Conservation (phyloP, 2,797 vertebrate genomes). For the Scarus forsteni region DNA sequence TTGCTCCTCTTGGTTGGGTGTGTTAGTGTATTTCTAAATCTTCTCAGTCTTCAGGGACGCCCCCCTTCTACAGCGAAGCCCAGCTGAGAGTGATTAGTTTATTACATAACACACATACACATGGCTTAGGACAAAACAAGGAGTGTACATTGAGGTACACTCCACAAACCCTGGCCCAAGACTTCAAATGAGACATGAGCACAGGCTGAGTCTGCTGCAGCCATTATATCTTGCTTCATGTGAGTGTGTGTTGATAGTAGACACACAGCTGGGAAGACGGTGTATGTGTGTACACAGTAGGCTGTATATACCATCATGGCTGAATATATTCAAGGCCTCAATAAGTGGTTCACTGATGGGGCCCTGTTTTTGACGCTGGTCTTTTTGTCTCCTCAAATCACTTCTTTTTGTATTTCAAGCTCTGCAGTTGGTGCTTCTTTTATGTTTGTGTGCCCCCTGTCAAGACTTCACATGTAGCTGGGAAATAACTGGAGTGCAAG, state of each 20-base stretch:
- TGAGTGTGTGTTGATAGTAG: slow-evolving; percentile 53
- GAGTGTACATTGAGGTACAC: slow-evolving; percentile 46
- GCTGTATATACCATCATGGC: slow-evolving; percentile 41
- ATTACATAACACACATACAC: slow-evolving; percentile 59
- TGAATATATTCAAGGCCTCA: slow-evolving; percentile 19
- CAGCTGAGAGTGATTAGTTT: slow-evolving; percentile 73
- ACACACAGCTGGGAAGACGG: slow-evolving; percentile 46
- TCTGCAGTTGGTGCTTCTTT: no score
- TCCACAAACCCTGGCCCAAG: slow-evolving; percentile 39
- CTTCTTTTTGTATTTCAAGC: no score
- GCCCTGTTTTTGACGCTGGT: background rate
- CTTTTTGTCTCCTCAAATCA: background rate
- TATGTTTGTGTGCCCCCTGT: no score
- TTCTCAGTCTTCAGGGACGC: slow-evolving; percentile 85
- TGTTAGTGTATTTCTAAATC: slow-evolving; percentile 46
- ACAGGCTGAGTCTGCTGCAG: slow-evolving; percentile 23
- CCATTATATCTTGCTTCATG: background rate
- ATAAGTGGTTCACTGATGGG: slow-evolving; percentile 1
- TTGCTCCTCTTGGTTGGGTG: slow-evolving; percentile 28
- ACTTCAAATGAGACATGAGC: slow-evolving; percentile 9
- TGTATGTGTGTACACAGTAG: slow-evolving; percentile 49
- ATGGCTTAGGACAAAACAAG: slow-evolving; percentile 24
- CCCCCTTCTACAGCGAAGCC: slow-evolving; percentile 36
- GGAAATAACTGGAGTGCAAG: no score
- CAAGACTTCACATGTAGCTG: no score